Evolutionary conservation across 2,797 vertebrate genomes (phyloP).

Genomic region (Tamandua tetradactyla): DNA sequence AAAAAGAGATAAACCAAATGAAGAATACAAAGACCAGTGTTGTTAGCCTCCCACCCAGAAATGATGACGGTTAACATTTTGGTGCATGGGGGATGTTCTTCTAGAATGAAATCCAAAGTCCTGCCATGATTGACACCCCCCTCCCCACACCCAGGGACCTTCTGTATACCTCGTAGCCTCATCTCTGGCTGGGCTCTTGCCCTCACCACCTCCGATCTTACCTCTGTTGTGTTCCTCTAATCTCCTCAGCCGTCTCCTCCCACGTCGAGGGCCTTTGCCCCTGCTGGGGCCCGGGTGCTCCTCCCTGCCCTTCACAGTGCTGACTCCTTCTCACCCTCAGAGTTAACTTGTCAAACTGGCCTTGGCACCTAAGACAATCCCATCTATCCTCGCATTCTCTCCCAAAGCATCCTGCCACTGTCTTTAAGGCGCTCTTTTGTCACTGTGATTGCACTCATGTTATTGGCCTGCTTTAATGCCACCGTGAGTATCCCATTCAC

Average conservation of each 20-base stretch:
- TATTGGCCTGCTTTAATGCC: not conserved
- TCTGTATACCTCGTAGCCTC: not conserved
- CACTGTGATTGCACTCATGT: no score
- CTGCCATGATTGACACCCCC: not conserved
- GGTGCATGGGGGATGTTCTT: not conserved
- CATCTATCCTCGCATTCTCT: not conserved
- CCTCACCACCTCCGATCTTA: not conserved
- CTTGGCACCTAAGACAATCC: not conserved
- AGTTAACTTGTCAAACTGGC: not conserved
- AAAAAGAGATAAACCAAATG: not conserved
- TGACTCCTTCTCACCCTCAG: not conserved
- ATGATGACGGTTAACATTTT: not conserved
- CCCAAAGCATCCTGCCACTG: rapidly evolving
- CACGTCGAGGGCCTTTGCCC: not conserved
- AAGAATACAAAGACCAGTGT: not conserved
- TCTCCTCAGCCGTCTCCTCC: not conserved
- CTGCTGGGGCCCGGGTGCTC: not conserved
- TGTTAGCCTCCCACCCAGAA: not conserved
- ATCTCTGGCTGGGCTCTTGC: not conserved
- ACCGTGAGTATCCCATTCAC: not conserved
- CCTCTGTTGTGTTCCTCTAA: not conserved
- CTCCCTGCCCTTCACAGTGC: not conserved
- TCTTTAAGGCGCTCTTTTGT: not conserved
- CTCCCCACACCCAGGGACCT: not conserved
- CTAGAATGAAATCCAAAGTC: not conserved